phyloP scores from a whole-genome alignment of 2,113 vertebrate genomes.

The Dipodomys spectabilis region DNA sequence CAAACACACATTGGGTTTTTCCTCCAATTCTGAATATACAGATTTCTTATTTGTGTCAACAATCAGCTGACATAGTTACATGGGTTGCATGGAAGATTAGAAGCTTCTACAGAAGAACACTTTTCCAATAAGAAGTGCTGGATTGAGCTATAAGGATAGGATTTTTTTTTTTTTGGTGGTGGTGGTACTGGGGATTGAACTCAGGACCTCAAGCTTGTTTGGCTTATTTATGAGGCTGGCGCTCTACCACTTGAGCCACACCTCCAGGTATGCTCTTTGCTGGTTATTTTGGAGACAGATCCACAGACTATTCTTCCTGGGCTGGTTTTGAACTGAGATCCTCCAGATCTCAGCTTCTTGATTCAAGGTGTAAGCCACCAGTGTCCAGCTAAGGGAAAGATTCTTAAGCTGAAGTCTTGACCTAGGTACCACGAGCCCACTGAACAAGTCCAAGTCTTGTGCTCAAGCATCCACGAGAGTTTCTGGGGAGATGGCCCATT shows the following conservation, averaged over 20 bases:
- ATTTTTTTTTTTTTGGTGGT: too few relatives aligned
- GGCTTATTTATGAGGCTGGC: too few relatives aligned
- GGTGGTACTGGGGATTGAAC: too few relatives aligned
- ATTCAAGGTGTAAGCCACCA: too few relatives aligned
- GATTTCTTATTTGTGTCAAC: not conserved
- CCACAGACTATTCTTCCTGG: too few relatives aligned
- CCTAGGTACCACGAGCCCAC: not conserved
- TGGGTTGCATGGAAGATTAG: accelerated
- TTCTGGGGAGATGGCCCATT: too few relatives aligned
- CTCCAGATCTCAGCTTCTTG: too few relatives aligned
- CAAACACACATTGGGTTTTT: not conserved
- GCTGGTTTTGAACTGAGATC: too few relatives aligned
- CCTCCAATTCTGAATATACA: not conserved
- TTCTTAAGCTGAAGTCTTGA: not conserved
- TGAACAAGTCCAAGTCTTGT: not conserved
- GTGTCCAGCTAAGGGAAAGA: not conserved
- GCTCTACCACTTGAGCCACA: too few relatives aligned
- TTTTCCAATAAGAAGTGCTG: not conserved
- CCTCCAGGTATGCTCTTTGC: too few relatives aligned
- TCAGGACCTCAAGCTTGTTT: too few relatives aligned
- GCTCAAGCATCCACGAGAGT: not conserved
- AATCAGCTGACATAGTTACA: not conserved
- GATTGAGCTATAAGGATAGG: not conserved
- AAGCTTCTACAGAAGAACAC: not conserved
- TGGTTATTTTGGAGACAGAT: too few relatives aligned